Percentiles rank a stretch among this genome's conserved stretches.
Conservation (phyloP, 53 echinoderm and acorn worm species). For the Mesocentrotus franciscanus region DNA sequence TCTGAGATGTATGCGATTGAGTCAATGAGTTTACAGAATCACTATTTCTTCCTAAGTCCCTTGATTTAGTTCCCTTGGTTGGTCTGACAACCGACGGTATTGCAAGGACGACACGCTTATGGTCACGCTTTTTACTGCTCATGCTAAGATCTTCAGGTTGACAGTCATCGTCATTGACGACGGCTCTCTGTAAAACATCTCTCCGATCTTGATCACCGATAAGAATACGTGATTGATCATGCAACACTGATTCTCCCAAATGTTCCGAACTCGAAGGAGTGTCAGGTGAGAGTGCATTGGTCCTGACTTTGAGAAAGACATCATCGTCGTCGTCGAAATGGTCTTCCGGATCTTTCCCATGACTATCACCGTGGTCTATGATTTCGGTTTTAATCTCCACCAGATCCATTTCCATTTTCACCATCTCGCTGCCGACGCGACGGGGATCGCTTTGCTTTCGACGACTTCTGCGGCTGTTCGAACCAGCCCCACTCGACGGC, state of each 20-base stretch:
- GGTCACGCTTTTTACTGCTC: slow-evolving; percentile 23
- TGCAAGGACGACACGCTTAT: slow-evolving; percentile 38
- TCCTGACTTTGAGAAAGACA: slow-evolving; percentile 49
- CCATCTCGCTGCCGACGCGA: slow-evolving; percentile 67
- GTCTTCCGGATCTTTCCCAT: neutral
- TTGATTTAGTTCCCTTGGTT: slow-evolving; percentile 2
- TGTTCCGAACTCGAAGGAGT: neutral
- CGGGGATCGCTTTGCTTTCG: slow-evolving; percentile 94
- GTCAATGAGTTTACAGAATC: neutral
- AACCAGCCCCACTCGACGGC: slow-evolving; percentile 22
- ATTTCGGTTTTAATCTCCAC: slow-evolving; percentile 35
- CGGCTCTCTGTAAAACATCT: neutral
- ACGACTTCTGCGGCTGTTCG: slow-evolving; percentile 71
- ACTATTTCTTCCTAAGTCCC: neutral
- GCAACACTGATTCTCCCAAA: neutral
- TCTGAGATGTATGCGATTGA: neutral
- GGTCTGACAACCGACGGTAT: slow-evolving; percentile 43
- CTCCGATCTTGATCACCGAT: neutral
- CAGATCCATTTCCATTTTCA: neutral
- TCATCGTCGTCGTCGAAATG: slow-evolving; percentile 56
- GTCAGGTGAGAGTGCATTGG: neutral
- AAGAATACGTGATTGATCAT: neutral
- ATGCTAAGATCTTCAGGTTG: slow-evolving; percentile 57
- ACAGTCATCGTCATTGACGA: slow-evolving; percentile 33
- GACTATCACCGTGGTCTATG: neutral